Conservation (phyloP, 2,797 vertebrate species). For the Lophotriccus pileatus region DNA sequence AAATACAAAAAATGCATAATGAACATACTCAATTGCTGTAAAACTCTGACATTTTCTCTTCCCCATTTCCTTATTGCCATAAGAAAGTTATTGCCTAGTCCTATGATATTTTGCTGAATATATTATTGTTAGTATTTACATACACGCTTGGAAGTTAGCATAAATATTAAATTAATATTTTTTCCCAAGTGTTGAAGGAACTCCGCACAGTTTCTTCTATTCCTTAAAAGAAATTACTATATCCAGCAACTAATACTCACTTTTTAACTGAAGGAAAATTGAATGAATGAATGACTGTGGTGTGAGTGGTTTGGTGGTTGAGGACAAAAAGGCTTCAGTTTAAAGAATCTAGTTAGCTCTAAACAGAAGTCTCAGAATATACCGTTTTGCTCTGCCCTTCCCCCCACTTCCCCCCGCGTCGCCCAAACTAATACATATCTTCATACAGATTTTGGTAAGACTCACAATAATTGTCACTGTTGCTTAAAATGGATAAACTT, state of each 20-base stretch:
- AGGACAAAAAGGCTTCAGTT: constrained; percentile 12
- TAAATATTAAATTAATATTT: neutral
- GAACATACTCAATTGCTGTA: neutral
- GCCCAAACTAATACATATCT: neutral
- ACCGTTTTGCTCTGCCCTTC: too few species aligned
- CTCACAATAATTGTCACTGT: neutral
- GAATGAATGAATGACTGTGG: neutral
- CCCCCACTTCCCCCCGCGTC: too few species aligned
- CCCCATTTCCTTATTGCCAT: neutral
- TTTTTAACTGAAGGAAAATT: neutral
- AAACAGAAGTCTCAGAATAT: neutral
- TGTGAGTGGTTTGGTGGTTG: neutral
- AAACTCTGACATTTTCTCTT: neutral
- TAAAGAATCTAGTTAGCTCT: neutral
- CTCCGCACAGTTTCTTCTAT: neutral
- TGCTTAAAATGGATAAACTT: neutral
- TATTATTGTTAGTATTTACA: neutral
- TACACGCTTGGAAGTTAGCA: neutral
- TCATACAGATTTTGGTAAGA: neutral
- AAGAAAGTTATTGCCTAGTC: neutral
- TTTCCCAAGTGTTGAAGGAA: rapidly evolving
- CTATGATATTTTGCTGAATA: neutral
- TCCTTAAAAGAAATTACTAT: neutral
- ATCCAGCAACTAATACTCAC: neutral
- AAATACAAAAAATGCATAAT: neutral